Evolutionary conservation across 2,888 invertebrate genomes (phyloP).

Genomic region (Mesorhabditis sp.): DNA sequence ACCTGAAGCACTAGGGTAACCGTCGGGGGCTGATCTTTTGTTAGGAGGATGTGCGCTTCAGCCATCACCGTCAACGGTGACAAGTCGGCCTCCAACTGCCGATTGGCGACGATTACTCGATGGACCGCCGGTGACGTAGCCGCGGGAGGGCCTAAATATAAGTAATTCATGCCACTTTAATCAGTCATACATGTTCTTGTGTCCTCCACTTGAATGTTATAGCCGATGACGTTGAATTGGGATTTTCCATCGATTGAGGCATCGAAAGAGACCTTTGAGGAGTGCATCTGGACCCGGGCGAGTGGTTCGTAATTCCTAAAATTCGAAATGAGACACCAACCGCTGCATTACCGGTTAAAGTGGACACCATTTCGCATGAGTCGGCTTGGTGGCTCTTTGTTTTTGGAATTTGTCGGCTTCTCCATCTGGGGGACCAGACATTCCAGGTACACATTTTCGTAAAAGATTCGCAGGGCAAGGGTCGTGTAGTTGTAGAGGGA

Average conservation of each 20-base stretch:
- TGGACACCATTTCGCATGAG: background rate
- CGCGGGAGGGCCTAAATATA: conserved; percentile 5
- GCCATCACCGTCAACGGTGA: conserved; percentile 23
- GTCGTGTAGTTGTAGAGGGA: conserved; percentile 55
- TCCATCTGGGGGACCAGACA: conserved; percentile 14
- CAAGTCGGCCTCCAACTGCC: background rate
- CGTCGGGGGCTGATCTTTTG: conserved; percentile 45
- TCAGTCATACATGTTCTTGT: conserved; percentile 55
- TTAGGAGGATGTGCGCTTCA: conserved; percentile 53
- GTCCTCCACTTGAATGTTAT: conserved; percentile 61
- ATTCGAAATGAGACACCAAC: background rate
- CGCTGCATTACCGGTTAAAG: background rate
- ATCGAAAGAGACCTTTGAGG: conserved; percentile 60
- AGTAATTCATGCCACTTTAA: conserved; percentile 29
- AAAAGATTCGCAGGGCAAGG: conserved; percentile 59
- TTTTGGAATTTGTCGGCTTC: background rate
- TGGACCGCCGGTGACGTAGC: conserved; percentile 8
- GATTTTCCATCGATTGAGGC: conserved; percentile 61
- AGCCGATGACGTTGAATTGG: conserved; percentile 62
- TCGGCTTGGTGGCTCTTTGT: background rate
- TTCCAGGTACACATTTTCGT: conserved; percentile 59
- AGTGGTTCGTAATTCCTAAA: conserved; percentile 41
- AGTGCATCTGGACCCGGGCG: conserved; percentile 59
- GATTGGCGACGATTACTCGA: background rate
- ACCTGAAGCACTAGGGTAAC: conserved; percentile 44